Evolutionary conservation across 2,113 vertebrate species (phyloP), one percentile per base, ranked within the genome.

Genomic region (Pteropus alecto): DNA sequence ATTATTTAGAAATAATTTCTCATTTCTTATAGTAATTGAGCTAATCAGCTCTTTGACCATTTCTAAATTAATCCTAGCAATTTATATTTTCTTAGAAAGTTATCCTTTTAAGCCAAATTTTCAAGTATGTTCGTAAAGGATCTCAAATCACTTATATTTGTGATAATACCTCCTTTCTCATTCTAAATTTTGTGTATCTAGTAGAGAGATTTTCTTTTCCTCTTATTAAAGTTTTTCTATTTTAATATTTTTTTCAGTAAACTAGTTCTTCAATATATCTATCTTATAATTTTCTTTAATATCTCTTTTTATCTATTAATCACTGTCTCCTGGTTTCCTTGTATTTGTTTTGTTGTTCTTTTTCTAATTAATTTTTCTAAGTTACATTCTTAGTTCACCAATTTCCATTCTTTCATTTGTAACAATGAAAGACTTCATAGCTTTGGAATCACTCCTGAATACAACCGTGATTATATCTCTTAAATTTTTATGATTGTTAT

Each of bases 1-100:
- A 73, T 71, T 78, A 85, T 51, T 67, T 90, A 46, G 30, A 78
- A 71, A 58, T 38, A 13, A 41, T 79, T 84, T 86, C 54, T 60
- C 6, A 46, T 56, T 76, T 94, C 78, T 60, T 86, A 7, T 74
- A 10, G 9, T 85, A 48, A 61, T 38, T 46, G 26, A 89, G 46
- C 21, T 85, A 81, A 93, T 76, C 24, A 26, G 2, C 11, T 68
- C 8, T 26, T 54, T 21, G 83, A 48, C 35, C 43, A 84, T 67
- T 60, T 68, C 54, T 88, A 84, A 70, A 41, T 81, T 65, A 76
- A 71, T 71, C n/a, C 77, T 83, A 84, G 33, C 15, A 79, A 30
- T 33, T 92, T 92, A 35, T 82, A 79, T 79, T 94, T 95, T 65
- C 48, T 87, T 65, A 43, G 41, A 94, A 70, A 89, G 4, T 74